Base-by-base conservation (phyloP, 2,888 invertebrate species). In the Brachylomia viminalis region DNA sequence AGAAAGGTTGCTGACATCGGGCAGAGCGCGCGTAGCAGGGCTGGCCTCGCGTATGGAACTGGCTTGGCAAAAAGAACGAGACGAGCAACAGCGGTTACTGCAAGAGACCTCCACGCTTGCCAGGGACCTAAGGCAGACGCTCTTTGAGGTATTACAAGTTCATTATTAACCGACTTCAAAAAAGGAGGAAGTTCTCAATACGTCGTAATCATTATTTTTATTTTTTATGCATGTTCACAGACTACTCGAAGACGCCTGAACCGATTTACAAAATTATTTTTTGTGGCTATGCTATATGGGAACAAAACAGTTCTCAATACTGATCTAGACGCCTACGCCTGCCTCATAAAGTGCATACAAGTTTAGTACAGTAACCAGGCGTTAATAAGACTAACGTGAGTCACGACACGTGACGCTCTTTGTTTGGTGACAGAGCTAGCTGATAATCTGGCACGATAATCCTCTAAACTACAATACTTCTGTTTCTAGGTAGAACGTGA, bases 51-150 rank as follows among this genome's bases (percentile, higher is more conserved):
- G 98, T 72, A 98, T 99, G 97, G 99, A 99, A 92, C 96, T 99
- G 27, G 98, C 99, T 0, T 99, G 99, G 99, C 99, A 99, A 91
- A 99, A 99, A 92, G 99, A 99, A 93, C 97, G 99, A 38, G 98
- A 99, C 92, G 99, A 99, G 90, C 98, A 99, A 90, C 99, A 99
- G 87, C 97, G 99, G n/a, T 94, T 99, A 58, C 95, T 99, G 49
- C 98, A 98, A 92, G 99, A 99, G 95, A 98, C 99, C 0, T 98
- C 98, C 58, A 99, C 98, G 0, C 97, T 99, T 79, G 99, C 99
- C 0, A 97, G 98, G 79, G 99, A 99, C 93, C 95, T 99, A 67
- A 96, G 98, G 23, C 99, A 98, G 93, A 99, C 99, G 0, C 97
- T 99, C 52, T 98, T 98, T 90, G 98, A 98, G 97, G 97, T 97